Base-by-base conservation (phyloP, 2,888 invertebrate genomes). In the Pristionchus mayeri region DNA sequence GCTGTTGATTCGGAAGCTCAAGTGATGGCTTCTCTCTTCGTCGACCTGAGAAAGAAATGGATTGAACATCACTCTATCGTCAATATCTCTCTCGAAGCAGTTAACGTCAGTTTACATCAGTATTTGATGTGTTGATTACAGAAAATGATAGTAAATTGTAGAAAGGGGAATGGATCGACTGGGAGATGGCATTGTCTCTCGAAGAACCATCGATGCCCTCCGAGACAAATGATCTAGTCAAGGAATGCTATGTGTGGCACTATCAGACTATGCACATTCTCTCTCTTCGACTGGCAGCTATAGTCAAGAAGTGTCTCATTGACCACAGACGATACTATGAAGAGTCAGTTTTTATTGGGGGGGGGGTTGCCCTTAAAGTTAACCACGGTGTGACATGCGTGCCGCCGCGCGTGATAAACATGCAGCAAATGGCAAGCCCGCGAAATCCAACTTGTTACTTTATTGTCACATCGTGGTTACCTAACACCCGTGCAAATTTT, bases 171-270 rank as follows among this genome's bases (percentile, higher is more conserved):
- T 6, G 7, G 13, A 67, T 67, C n/a, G 67, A 67, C 21, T 67
- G 67, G 67, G 67, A 67, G 11, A n/a, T 37, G n/a, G 37, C 27
- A 3, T 37, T 67, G 30, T 67, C 67, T 67, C 37, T 67, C 7
- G 37, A 37, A 67, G 30, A 30, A 18, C 67, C 67, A 6, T 18
- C 11, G 30, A 37, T 67, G 67, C 67, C 67, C 37, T 37, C 37
- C 37, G 67, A 67, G 37, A 37, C 67, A 4, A 27, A 67, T 37
- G 21, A 67, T n/a, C 67, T 67, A 3, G 67, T 67, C 4, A 21
- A 21, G 67, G 67, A 67, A 16, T 67, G 67, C 37, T 67, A 67
- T 67, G 67, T 67, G 9, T 67, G 40, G 37, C 67, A 67, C 67
- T 67, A 67, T n/a, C 37, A 67, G 37, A 67, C 37, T n/a, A 34